phyloP scores from a whole-genome alignment of 2,797 vertebrate genomes.

The Arnoldichthys spilopterus region DNA sequence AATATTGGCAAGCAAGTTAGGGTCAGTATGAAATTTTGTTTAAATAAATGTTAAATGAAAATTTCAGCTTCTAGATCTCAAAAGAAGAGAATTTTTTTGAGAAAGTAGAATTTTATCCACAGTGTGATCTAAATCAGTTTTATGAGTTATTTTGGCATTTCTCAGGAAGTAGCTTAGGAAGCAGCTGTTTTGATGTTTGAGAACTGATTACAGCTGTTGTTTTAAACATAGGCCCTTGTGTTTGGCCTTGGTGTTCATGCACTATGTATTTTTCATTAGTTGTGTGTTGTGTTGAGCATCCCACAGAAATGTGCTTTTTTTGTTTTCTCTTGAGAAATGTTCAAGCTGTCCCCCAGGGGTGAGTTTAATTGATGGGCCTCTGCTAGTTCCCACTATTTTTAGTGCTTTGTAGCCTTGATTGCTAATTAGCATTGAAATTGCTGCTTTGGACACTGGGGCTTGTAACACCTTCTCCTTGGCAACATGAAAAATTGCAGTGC shows the following conservation, averaged over 20 bases:
- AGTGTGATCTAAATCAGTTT: not conserved
- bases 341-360: slow-evolving; percentile 63
- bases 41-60: not conserved
- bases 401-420: slow-evolving; percentile 66
- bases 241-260: slow-evolving; percentile 55
- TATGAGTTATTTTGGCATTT: not conserved
- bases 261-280: slow-evolving; percentile 62
- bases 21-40: not conserved
- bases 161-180: not conserved
- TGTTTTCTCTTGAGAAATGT: slow-evolving; percentile 57
- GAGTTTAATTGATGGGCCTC: slow-evolving; percentile 62
- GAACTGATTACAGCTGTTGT: slow-evolving; percentile 20
- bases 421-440: slow-evolving; percentile 73
- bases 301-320: slow-evolving; percentile 60
- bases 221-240: slow-evolving; percentile 56
- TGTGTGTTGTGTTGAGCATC: slow-evolving; percentile 63
- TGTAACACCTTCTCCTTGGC: slow-evolving; percentile 55
- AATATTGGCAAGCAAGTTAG: not conserved
- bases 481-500: slow-evolving; percentile 53
- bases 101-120: not conserved
- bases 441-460: slow-evolving; percentile 61
- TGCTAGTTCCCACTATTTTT: slow-evolving; percentile 70
- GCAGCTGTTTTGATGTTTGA: slow-evolving; percentile 1
- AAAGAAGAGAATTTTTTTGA: not conserved
- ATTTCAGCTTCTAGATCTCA: too few relatives aligned